phyloP scores from a whole-genome alignment of 2,888 invertebrate genomes.

The Agrochola macilenta region DNA sequence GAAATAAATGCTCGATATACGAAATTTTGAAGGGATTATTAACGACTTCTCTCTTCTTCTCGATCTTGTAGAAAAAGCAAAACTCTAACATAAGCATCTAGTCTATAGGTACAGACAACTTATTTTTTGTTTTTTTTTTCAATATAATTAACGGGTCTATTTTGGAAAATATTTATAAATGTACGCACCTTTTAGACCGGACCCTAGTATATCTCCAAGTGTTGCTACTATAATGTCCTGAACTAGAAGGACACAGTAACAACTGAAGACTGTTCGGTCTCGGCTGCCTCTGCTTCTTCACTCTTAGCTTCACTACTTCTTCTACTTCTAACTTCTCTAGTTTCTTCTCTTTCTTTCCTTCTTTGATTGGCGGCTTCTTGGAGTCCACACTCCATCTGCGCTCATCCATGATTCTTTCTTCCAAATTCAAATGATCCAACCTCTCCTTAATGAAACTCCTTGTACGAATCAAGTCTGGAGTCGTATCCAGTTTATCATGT shows the following conservation, averaged over 20 bases:
- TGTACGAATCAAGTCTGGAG: constrained; percentile 83
- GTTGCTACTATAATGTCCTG: constrained; percentile 87
- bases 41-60: too few species aligned
- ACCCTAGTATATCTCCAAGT: constrained; percentile 88
- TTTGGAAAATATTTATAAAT: neutral
- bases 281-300: constrained; percentile 85
- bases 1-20: too few species aligned
- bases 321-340: constrained; percentile 67
- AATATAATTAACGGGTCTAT: neutral
- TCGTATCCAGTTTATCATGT: constrained; percentile 72
- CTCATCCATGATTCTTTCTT: constrained; percentile 74
- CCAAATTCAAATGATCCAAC: constrained; percentile 82
- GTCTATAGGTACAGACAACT: too few species aligned
- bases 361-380: constrained; percentile 84
- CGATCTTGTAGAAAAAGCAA: neutral
- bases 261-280: constrained; percentile 87
- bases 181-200: constrained; percentile 85
- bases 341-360: constrained; percentile 71
- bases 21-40: too few species aligned
- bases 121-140: neutral
- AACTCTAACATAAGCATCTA: neutral
- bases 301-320: constrained; percentile 83
- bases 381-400: constrained; percentile 82
- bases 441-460: constrained; percentile 82
- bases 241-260: constrained; percentile 85